Evolutionary conservation across 2,113 vertebrate genomes (phyloP), one percentile per base, ranked within the genome.

Genomic region (Halichoerus grypus): DNA sequence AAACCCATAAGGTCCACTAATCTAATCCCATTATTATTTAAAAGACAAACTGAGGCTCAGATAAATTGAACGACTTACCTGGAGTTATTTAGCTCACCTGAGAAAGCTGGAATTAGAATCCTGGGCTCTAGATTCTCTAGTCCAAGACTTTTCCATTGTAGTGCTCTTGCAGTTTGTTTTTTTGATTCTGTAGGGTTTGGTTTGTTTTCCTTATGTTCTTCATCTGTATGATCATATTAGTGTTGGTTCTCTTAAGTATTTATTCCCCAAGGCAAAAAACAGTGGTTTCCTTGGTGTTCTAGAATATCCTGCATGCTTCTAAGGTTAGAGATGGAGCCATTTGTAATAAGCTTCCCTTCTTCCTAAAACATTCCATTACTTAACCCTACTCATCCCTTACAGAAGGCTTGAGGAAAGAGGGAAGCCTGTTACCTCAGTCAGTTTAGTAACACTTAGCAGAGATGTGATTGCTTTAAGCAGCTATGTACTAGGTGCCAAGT

Each of bases 71-170:
- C 15, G 51, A 0, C 63, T 91, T 86, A 42, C 31, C 9, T 86
- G 9, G 7, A 85, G 26, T 65, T 74, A 49, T 57, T 59, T 16
- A 74, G 4, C 5, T 81, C 19, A 57, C 55, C 4, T 71, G 39
- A 31, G 76, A 94, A 93, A 61, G 39, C 87, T 94, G 28, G 55
- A 95, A 49, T 59, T 81, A 80, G 86, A 90, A 74, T 39, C 12
- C 26, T 74, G 86, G 55, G 57, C 74, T 65, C 16, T 55, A 74
- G 12, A 80, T 85, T 90, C 72, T 92, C 13, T 63, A 46, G 61
- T 93, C 46, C 5, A 18, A 42, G 71, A 11, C 53, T 95, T 57
- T 79, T 85, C 10, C 21, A 39, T 14, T 65, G 31, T 85, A 79
- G 51, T 85, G 95, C 80, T 83, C 61, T 24, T 88, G n/a, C 22